Evolutionary conservation across 53 echinoderm and acorn worm species (phyloP).

Genomic region (Patiria pectinifera): DNA sequence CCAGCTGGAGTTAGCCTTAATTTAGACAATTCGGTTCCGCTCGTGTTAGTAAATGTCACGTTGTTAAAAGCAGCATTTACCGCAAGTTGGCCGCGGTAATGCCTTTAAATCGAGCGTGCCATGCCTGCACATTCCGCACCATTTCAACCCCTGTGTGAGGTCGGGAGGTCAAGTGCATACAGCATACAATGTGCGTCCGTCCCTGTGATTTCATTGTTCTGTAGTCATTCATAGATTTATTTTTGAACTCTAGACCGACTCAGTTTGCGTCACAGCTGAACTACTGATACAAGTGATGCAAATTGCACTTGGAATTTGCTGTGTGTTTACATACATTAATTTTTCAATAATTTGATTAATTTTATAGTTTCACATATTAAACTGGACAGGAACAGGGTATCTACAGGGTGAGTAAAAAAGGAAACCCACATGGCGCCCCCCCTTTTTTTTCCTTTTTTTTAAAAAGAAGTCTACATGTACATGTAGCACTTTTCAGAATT

Average conservation of each 20-base stretch:
- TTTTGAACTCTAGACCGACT: background rate
- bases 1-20: background rate
- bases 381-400: too few relatives aligned
- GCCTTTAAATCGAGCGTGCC: background rate
- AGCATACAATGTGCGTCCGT: background rate
- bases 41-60: background rate
- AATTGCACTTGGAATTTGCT: too few relatives aligned
- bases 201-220: background rate
- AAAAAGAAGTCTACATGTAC: too few relatives aligned
- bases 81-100: background rate
- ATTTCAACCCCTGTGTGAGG: background rate
- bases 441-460: too few relatives aligned
- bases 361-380: too few relatives aligned
- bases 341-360: too few relatives aligned
- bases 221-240: background rate
- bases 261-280: background rate
- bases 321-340: too few relatives aligned
- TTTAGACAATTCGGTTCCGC: background rate
- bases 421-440: too few relatives aligned
- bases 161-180: constrained; percentile 38
- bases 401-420: too few relatives aligned
- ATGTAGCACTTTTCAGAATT: too few relatives aligned
- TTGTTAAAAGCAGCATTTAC: background rate
- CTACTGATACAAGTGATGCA: background rate
- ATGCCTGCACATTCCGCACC: background rate